Conservation (phyloP, 2,797 vertebrate genomes). For the Melanotaenia nigrans region DNA sequence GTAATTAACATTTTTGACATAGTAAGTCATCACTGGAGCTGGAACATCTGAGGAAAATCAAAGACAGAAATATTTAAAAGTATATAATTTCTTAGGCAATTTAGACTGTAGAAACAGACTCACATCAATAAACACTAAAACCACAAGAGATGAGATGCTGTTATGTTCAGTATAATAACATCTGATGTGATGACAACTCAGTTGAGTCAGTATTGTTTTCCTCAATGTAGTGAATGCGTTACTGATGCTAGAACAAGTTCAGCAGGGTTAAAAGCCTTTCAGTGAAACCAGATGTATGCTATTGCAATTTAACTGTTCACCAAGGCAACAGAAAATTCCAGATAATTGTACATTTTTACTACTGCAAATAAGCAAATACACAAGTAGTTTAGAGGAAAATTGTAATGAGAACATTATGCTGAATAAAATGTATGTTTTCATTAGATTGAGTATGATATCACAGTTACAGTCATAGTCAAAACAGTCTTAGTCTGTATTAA, state of each 20-base stretch:
- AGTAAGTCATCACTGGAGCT: conserved; percentile 59
- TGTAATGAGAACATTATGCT: neutral
- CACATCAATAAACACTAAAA: conserved; percentile 68
- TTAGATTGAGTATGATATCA: neutral
- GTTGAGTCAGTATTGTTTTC: conserved; percentile 54
- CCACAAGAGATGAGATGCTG: conserved; percentile 60
- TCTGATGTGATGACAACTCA: conserved; percentile 49
- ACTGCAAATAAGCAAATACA: conserved; percentile 11
- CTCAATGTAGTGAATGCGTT: conserved; percentile 43
- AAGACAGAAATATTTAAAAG: conserved; percentile 61
- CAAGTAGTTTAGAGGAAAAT: neutral
- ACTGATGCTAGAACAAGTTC: conserved; percentile 57
- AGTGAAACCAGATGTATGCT: conserved; percentile 63
- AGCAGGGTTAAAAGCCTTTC: conserved; percentile 43
- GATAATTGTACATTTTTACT: conserved; percentile 7
- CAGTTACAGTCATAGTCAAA: neutral
- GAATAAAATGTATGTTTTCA: conserved; percentile 2
- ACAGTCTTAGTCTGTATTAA: neutral
- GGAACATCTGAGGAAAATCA: conserved; percentile 68
- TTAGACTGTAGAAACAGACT: conserved; percentile 50
- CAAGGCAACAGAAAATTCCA: conserved; percentile 31
- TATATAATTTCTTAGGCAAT: conserved; percentile 66
- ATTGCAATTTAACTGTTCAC: conserved; percentile 46
- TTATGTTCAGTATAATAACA: conserved; percentile 49
- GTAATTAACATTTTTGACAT: conserved; percentile 73